Evolutionary conservation across 2,888 invertebrate species (phyloP), one percentile per base, ranked within the genome.

Genomic region (Harpagoxenus sublaevis): DNA sequence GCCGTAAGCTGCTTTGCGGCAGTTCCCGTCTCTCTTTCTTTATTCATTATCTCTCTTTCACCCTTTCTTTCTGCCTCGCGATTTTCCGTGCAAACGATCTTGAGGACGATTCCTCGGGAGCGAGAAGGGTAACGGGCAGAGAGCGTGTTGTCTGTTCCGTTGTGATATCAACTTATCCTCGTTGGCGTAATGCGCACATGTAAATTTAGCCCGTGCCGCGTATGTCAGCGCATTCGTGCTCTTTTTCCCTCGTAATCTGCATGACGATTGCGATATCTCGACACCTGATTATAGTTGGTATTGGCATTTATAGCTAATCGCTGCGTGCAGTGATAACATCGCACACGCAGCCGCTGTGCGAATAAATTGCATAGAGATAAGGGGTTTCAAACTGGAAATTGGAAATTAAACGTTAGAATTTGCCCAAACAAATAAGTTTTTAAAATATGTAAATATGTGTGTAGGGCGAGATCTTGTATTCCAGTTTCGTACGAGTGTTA

Each of bases 1-100:
- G 71, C 63, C 84, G 62, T 71, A 84, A 84, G 83, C 71, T 48
- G 84, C 70, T 83, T 45, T 65, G 62, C 28, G 51, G 31, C 45
- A 71, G 71, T 48, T 45, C 35, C 23, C 23, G 18, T 73, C 28
- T 73, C 79, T 60, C 48, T 71, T 23, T 45, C 23, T 31, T 15
- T 23, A 23, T 23, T 70, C 28, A 57, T 68, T 57, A 18, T 57
- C 39, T 53, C 39, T 53, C 42, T 65, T 23, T 28, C 23, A n/a
- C 12, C 15, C 42, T 66, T 45, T 45, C 42, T 66, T 45, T 45
- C 10, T 10, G 4, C 60, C 48, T 39, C 57, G 48, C 31, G 35
- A 57, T 79, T 70, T 57, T 31, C 57, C 23, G 18, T 28, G 23
- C 70, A 45, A 57, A 57, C 5, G 10, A 48, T 79, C 48, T 28